Evolutionary conservation across 2,797 vertebrate genomes (phyloP), one percentile per base, ranked within the genome.

Genomic region (Danio aesculapii): DNA sequence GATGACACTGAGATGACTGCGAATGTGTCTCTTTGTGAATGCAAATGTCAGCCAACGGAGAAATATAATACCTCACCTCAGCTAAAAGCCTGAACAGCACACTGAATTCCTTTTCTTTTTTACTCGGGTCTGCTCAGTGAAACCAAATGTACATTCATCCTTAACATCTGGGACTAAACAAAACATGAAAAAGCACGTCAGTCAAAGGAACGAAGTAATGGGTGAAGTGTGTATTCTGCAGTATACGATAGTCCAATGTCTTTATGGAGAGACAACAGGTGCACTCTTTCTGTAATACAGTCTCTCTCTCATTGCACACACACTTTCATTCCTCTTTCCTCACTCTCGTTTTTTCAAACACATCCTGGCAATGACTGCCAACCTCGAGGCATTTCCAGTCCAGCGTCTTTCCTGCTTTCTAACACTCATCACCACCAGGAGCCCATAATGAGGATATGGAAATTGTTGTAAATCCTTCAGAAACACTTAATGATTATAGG

Each of bases 61-160:
- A 69, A 69, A 69, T 78, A 77, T 57, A 67, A 77, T 67, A 67
- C 41, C 75, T 67, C 52, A 77, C 75, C 43, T 47, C 41, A 47
- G 50, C 39, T 76, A 66, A 21, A 53, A 57, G 41, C 52, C 43
- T 21, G 52, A 47, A 43, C 63, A 64, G 17, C n/a, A 61, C 62
- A 66, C 39, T 55, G 49, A 63, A 66, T 55, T 21, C 3, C 1
- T 12, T 70, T 77, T 72, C 30, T 72, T 17, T 57, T 72, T 55
- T 46, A 13, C 17, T 73, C 14, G 13, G 21, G 41, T 59, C 52
- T 58, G 47, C 30, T 67, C 19, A 58, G 14, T 11, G 6, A 53
- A 76, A 66, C 17, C 6, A 44, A 66, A 21, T 44, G 49, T 14
- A 55, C 8, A 21, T 76, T 66, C 41, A 21, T 47, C 21, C 8